Base-by-base conservation (phyloP, 23 tunicate species). In the Diplosoma virens region DNA sequence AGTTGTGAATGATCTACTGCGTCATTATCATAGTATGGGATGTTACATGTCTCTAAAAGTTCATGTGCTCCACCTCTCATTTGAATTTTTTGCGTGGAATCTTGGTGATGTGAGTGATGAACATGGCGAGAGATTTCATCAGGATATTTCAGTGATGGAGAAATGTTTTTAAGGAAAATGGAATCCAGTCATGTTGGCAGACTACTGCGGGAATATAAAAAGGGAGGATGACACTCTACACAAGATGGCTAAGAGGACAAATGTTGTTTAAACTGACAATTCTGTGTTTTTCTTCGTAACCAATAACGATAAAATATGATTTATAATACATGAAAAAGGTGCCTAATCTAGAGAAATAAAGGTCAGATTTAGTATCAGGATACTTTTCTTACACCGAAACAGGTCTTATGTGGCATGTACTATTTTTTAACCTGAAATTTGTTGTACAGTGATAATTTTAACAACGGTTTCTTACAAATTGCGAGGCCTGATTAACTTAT, bases 101-200 rank as follows among this genome's bases (percentile, higher is more conserved):
- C 63, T 56, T 56, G 63, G 63, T 56, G 63, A 20, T 56, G 63
- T 56, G 25, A 56, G 63, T 56, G 24, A 56, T 56, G 24, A 56
- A 56, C 63, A 56, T 20, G 63, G 63, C 63, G 63, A 56, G 63
- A 56, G 63, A 56, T 56, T 56, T 20, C 63, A 56, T 56, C 63
- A 20, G 25, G 63, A 56, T 56, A 56, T 56, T 56, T 20, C 63
- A 56, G 63, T 56, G 21, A 56, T 56, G 63, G 63, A 56, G 24
- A 56, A 56, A 56, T 25, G 63, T 56, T 56, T 56, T 56, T 14
- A 11, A 56, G 63, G 63, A 56, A 56, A 56, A 56, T 56, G 63
- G 63, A 56, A 56, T 20, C 63, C 63, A 14, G 63, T 22, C 21
- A 56, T 56, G 63, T 56, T 56, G 63, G 63, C 63, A 56, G 63